phyloP scores from a whole-genome alignment of 2,888 invertebrate genomes.

The Dryadula phaetusa region DNA sequence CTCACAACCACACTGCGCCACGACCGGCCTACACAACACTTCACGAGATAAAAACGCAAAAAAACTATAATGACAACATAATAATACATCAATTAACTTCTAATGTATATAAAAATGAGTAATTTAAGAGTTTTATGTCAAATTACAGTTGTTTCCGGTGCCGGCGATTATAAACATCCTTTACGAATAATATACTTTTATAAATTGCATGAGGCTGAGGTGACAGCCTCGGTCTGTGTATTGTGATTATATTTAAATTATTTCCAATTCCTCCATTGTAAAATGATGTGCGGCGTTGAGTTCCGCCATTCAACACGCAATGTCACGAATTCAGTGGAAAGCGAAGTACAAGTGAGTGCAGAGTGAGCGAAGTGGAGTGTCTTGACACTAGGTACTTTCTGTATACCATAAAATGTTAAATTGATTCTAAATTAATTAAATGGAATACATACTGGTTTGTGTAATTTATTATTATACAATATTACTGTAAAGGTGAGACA shows the following conservation, averaged over 20 bases:
- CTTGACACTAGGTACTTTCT: too few species aligned
- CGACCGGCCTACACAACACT: too few species aligned
- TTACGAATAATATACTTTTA: constrained; percentile 24
- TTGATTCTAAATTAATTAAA: constrained; percentile 13
- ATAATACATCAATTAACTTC: constrained; percentile 18
- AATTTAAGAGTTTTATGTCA: constrained; percentile 37
- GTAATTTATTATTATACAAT: constrained; percentile 4
- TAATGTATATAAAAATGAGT: constrained; percentile 19
- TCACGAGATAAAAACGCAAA: too few species aligned
- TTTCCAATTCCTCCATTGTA: too few species aligned
- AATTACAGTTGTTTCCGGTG: constrained; percentile 38
- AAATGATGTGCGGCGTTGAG: too few species aligned
- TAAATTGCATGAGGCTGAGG: constrained; percentile 7
- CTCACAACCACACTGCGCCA: too few species aligned
- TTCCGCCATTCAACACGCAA: too few species aligned
- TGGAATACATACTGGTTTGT: not conserved
- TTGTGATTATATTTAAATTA: too few species aligned
- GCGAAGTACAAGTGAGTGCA: too few species aligned
- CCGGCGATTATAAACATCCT: constrained; percentile 27
- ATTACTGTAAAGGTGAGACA: constrained; percentile 17
- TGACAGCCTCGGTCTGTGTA: too few species aligned
- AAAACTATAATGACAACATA: constrained; percentile 2
- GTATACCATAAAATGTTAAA: not conserved
- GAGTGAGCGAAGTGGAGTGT: too few species aligned
- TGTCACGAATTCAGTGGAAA: too few species aligned